Conservation (phyloP, 1,140 invertebrate genomes). For the Choristoneura fumiferana region DNA sequence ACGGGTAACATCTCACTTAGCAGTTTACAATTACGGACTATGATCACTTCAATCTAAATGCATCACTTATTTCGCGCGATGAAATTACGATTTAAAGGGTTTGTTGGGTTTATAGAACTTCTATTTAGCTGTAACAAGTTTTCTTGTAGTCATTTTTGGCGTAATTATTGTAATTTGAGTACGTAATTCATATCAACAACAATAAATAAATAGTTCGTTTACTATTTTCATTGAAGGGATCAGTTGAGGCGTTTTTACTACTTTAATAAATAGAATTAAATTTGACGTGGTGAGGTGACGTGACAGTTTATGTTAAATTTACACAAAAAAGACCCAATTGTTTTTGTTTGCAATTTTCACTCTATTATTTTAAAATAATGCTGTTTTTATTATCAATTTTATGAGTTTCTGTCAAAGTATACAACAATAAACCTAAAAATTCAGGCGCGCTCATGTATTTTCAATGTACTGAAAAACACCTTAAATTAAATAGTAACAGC, state of each 20-base stretch:
- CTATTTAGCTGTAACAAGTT: slow-evolving; percentile 39
- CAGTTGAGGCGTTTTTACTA: background rate
- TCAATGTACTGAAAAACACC: too few species aligned
- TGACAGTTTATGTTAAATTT: too few species aligned
- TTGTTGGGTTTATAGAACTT: slow-evolving; percentile 45
- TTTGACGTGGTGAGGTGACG: too few species aligned
- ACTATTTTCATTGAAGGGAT: slow-evolving; percentile 17
- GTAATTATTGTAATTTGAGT: slow-evolving; percentile 22
- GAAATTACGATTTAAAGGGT: slow-evolving; percentile 36
- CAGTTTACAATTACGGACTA: slow-evolving; percentile 38
- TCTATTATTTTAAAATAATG: too few species aligned
- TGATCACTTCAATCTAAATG: slow-evolving; percentile 57
- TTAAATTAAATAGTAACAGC: background rate
- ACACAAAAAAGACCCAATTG: too few species aligned
- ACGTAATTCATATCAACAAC: slow-evolving; percentile 35
- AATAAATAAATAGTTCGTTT: slow-evolving; percentile 30
- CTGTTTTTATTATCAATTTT: too few species aligned
- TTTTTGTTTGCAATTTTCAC: too few species aligned
- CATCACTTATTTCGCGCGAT: slow-evolving; percentile 49
- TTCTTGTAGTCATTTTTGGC: slow-evolving; percentile 48
- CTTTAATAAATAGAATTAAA: too few species aligned
- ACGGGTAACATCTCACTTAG: slow-evolving; percentile 62
- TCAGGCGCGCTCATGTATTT: too few species aligned
- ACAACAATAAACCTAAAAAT: too few species aligned
- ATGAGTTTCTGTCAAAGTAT: too few species aligned